A percentile compares a stretch with the other conserved stretches of the same genome.
Evolutionary conservation across 2,797 vertebrate genomes (phyloP).

Genomic region (Lateolabrax maculatus): DNA sequence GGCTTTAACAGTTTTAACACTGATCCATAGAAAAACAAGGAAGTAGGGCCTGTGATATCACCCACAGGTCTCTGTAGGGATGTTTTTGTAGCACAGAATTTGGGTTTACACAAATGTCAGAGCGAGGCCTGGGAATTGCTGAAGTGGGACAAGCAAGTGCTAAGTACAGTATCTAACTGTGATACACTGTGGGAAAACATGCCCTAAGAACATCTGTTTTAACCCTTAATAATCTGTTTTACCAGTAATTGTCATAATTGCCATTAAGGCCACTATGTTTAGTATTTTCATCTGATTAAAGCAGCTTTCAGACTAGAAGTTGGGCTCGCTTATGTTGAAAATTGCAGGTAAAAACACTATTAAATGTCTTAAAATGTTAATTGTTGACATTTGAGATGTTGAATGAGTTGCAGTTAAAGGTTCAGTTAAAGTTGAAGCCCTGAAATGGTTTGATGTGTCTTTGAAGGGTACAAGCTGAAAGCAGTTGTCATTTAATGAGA

Average conservation of each 20-base stretch:
- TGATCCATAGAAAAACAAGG: conserved; percentile 4
- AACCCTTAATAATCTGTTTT: background rate
- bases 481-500: too few species aligned
- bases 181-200: background rate
- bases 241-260: background rate
- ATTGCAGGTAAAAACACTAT: background rate
- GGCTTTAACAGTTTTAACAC: conserved; percentile 15
- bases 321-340: background rate
- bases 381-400: background rate
- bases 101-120: conserved; percentile 14
- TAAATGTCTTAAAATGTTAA: background rate
- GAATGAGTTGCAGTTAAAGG: too few species aligned
- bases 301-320: background rate
- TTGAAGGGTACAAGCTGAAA: too few species aligned
- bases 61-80: background rate
- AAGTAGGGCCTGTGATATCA: background rate
- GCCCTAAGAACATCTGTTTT: background rate
- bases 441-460: background rate
- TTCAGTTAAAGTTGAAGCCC: background rate
- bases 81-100: background rate
- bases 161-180: background rate
- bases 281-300: background rate
- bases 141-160: background rate
- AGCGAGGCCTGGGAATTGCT: background rate
- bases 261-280: background rate